A percentile compares a stretch with the other conserved stretches of the same genome.
Evolutionary conservation across 2,888 invertebrate species (phyloP).

Genomic region (Ichneumoninae sp.): DNA sequence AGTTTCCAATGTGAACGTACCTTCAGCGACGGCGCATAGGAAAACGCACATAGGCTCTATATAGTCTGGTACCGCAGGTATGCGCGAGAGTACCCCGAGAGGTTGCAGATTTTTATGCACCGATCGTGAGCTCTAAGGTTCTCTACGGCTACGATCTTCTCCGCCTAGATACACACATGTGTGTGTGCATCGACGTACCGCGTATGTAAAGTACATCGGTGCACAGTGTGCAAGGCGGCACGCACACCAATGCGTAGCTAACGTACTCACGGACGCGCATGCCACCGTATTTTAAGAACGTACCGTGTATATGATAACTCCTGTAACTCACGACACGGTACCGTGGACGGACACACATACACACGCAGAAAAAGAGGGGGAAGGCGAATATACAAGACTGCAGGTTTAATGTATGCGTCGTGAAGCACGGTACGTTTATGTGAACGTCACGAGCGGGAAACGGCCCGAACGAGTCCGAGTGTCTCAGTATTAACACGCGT

Average conservation of each 20-base stretch:
- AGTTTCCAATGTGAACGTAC: slow-evolving; percentile 35
- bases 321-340: slow-evolving; percentile 54
- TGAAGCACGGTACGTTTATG: slow-evolving; percentile 56
- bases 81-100: slow-evolving; percentile 44
- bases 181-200: background rate
- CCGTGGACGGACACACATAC: background rate
- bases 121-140: slow-evolving; percentile 47
- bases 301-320: slow-evolving; percentile 57
- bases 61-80: slow-evolving; percentile 49
- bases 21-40: slow-evolving; percentile 35
- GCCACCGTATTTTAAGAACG: slow-evolving; percentile 54
- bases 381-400: slow-evolving; percentile 31
- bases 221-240: background rate
- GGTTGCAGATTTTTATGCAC: slow-evolving; percentile 56
- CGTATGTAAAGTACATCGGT: slow-evolving; percentile 25
- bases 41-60: slow-evolving; percentile 34
- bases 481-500: background rate
- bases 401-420: slow-evolving; percentile 50
- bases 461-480: background rate
- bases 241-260: slow-evolving; percentile 16
- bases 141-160: slow-evolving; percentile 42
- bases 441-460: slow-evolving; percentile 50
- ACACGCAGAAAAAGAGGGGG: slow-evolving; percentile 14
- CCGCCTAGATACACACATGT: background rate
- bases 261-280: slow-evolving; percentile 44